Evolutionary conservation across 2,888 invertebrate species (phyloP).

Genomic region (Chydorus sphaericus): DNA sequence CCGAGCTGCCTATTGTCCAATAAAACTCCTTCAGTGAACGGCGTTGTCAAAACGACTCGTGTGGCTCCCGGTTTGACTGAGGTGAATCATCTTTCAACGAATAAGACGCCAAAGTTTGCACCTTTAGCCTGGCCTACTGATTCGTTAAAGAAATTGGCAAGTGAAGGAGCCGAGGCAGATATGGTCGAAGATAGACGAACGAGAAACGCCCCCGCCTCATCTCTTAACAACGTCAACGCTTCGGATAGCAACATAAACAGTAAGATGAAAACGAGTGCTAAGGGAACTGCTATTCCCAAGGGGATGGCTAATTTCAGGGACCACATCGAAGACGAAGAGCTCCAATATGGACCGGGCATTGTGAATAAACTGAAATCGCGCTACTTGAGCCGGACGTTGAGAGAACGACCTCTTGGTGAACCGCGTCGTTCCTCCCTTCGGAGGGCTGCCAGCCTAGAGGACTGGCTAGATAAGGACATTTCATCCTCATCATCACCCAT

Average conservation of each 20-base stretch:
- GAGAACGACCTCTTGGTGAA: constrained; percentile 34
- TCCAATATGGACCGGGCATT: constrained; percentile 81
- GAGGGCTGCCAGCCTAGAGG: constrained; percentile 70
- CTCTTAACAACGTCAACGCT: neutral
- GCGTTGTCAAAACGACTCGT: neutral
- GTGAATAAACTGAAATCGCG: constrained; percentile 74
- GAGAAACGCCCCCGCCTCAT: neutral
- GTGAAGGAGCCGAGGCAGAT: neutral
- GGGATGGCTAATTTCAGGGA: constrained; percentile 2
- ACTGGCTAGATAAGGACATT: constrained; percentile 60
- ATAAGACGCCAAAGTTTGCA: neutral
- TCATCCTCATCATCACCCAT: no score
- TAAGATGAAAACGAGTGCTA: neutral
- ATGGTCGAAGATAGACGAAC: neutral
- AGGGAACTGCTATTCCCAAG: neutral
- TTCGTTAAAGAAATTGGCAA: no score
- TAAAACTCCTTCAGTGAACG: neutral
- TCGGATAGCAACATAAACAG: neutral
- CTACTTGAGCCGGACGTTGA: constrained; percentile 66
- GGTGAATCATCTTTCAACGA: neutral
- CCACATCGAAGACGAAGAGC: constrained; percentile 41
- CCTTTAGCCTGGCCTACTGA: neutral
- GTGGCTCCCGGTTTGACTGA: neutral
- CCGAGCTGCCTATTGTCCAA: neutral
- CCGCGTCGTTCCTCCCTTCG: constrained; percentile 50